Base-by-base conservation (phyloP, 2,888 invertebrate species). In the Mythimna vitellina region DNA sequence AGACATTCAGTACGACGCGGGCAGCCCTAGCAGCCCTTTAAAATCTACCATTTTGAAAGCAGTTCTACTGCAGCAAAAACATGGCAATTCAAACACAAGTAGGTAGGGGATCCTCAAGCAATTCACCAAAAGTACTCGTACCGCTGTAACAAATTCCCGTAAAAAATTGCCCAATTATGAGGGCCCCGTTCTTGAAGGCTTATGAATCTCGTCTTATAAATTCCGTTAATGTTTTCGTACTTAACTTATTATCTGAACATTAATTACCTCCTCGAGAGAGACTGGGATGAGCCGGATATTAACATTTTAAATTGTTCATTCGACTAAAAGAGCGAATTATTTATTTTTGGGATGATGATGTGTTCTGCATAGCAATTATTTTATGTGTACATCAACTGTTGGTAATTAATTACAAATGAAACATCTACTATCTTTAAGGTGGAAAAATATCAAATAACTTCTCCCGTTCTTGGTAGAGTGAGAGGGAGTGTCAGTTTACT, bases 241-340 rank as follows among this genome's bases (percentile, higher is more conserved):
- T 89, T 87, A 88, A 87, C 87, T 88, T 89, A 89, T 89, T 89
- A 89, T 87, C 84, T 83, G 63, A 80, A 82, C 82, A 86, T 89
- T 88, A 88, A 87, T 89, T 86, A 88, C 80, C 79, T 83, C 70
- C 84, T 83, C 80, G 65, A 56, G 75, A 78, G 76, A 83, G 86
- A 78, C 80, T 70, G 69, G 76, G 77, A 78, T 81, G 77, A 79
- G 78, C 74, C 79, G 80, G 75, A 85, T 84, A 84, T 85, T 83
- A 83, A 67, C 75, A 72, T 84, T 85, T 78, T 73, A 77, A 77
- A 80, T 85, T 81, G 66, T 67, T 67, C 68, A 75, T 81, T 76
- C 63, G 25, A 56, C 66, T 35, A 70, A 63, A 62, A 61, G 51
- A 60, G 54, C 3, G 35, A 62, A 58, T 73, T 46, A 46, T 20